Conservation (phyloP, 2,888 invertebrate genomes). For the Scrobipalpa atriplicella region DNA sequence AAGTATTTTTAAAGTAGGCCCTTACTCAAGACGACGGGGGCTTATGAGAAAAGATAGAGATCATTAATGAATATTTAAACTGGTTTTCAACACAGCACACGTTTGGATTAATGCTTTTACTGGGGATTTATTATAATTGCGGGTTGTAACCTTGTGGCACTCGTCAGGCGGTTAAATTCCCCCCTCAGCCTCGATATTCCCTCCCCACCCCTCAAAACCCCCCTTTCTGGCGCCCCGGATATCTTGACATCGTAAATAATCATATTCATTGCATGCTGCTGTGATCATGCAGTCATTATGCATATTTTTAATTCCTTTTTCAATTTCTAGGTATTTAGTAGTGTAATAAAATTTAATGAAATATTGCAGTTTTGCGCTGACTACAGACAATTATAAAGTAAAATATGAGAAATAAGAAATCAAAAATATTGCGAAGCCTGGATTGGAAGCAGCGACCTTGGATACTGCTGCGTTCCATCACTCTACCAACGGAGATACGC, state of each 20-base stretch:
- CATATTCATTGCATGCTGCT: constrained; percentile 11
- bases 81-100: not conserved
- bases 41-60: constrained; percentile 15
- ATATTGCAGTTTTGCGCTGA: constrained; percentile 2
- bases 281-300: constrained; percentile 13
- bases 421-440: no score
- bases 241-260: constrained; percentile 27
- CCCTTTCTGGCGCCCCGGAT: constrained; percentile 30
- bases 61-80: constrained; percentile 8
- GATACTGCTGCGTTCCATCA: no score
- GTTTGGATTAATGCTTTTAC: constrained; percentile 19
- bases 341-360: not conserved
- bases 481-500: no score
- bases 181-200: not conserved
- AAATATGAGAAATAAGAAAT: not conserved
- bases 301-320: constrained; percentile 17
- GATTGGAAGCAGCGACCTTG: no score
- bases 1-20: constrained; percentile 1
- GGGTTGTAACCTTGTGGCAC: constrained; percentile 21
- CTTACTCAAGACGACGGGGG: not conserved
- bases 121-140: constrained; percentile 18
- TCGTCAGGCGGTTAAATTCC: constrained; percentile 10
- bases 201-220: not conserved
- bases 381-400: not conserved
- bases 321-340: constrained; percentile 18